These are phyloP conservation scores for Archips xylosteana DNA, from an alignment of 2,888 invertebrate species.

Conservation along the genomic window DNA sequence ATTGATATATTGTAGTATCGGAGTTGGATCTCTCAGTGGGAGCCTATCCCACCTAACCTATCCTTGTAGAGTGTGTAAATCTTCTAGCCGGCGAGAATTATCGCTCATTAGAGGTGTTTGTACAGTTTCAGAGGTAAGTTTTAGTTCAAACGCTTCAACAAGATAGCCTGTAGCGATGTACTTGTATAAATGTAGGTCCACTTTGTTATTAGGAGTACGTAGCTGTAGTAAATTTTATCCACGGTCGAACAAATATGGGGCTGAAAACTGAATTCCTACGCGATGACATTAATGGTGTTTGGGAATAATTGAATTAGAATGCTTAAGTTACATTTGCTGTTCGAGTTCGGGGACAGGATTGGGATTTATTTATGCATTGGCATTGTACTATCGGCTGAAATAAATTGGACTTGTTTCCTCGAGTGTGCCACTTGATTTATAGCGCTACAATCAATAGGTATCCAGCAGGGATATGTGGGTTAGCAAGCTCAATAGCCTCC, in stretches of 20 bases:
- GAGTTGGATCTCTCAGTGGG: conserved; percentile 50
- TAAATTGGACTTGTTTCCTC: conserved; percentile 61
- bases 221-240: neutral
- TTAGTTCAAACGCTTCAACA: conserved; percentile 4
- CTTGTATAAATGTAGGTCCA: neutral
- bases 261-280: neutral
- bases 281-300: neutral
- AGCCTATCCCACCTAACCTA: conserved; percentile 59
- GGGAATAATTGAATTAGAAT: conserved; percentile 29
- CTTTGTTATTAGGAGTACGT: neutral
- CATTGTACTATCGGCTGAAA: conserved; percentile 48
- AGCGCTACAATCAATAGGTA: conserved; percentile 65
- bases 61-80: conserved; percentile 67
- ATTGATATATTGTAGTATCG: conserved; percentile 72
- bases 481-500: conserved; percentile 60
- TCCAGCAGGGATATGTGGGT: conserved; percentile 59
- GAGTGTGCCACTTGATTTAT: conserved; percentile 65
- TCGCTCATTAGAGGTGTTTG: conserved; percentile 66
- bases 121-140: conserved; percentile 55
- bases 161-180: neutral
- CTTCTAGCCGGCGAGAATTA: conserved; percentile 65
- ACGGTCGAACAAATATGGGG: neutral
- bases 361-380: conserved; percentile 47
- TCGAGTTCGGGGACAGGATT: conserved; percentile 21
- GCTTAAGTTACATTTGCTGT: conserved; percentile 32